Conservation (phyloP, 2,888 invertebrate species). For the Ariolimax columbianus region DNA sequence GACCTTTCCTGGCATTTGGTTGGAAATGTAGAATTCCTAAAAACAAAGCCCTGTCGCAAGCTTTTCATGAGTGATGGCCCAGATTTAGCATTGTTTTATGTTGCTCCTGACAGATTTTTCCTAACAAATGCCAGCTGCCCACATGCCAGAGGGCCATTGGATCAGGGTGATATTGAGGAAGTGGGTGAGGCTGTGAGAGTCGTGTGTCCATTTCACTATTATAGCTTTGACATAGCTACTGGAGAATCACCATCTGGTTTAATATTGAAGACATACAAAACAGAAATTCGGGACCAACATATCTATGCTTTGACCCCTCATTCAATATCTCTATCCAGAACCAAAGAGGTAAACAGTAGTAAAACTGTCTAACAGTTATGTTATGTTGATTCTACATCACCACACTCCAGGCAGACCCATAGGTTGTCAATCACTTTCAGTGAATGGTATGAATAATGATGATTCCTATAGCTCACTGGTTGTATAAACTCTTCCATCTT, state of each 20-base stretch:
- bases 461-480: too few species aligned
- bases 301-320: conserved; percentile 32
- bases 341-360: neutral
- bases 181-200: conserved; percentile 31
- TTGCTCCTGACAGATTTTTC: conserved; percentile 43
- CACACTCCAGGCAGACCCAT: too few species aligned
- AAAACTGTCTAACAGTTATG: neutral
- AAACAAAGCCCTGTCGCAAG: conserved; percentile 37
- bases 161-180: conserved; percentile 54
- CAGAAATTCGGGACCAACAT: conserved; percentile 26
- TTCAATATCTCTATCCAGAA: conserved; percentile 33
- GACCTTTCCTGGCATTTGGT: conserved; percentile 25
- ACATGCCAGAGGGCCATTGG: conserved; percentile 47
- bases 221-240: conserved; percentile 49
- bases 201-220: conserved; percentile 53
- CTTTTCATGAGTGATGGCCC: conserved; percentile 37
- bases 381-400: neutral
- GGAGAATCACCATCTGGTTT: conserved; percentile 41
- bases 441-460: too few species aligned
- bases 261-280: conserved; percentile 28
- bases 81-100: conserved; percentile 38
- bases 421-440: too few species aligned
- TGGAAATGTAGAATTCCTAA: conserved; percentile 32
- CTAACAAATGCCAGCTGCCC: conserved; percentile 39
- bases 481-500: too few species aligned